phyloP scores from a whole-genome alignment of 1,140 invertebrate genomes.

The Drosophila serrata region DNA sequence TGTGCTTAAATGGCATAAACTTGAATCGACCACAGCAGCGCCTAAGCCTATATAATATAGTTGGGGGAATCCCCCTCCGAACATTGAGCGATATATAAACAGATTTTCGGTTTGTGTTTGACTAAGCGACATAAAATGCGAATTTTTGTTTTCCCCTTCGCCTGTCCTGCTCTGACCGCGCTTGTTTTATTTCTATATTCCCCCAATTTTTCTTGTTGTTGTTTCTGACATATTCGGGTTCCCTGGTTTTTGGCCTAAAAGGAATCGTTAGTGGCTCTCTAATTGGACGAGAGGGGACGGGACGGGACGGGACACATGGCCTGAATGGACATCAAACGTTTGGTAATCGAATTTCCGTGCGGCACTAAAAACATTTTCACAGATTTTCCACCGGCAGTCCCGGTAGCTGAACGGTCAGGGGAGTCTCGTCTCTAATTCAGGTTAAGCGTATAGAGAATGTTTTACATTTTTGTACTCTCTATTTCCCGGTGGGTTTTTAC shows the following conservation, averaged over 20 bases:
- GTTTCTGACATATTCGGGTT: conserved; percentile 14
- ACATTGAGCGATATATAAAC: conserved; percentile 63
- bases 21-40: conserved; percentile 33
- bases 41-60: conserved; percentile 36
- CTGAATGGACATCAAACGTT: conserved; percentile 41
- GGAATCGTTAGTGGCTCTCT: conserved; percentile 51
- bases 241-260: conserved; percentile 30
- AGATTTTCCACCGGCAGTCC: conserved; percentile 32
- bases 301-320: not conserved
- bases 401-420: conserved; percentile 1
- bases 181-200: conserved; percentile 16
- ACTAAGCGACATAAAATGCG: conserved; percentile 60
- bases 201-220: not conserved
- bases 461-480: conserved; percentile 32
- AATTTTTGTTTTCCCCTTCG: conserved; percentile 35
- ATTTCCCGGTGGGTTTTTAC: not conserved
- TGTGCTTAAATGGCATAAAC: conserved; percentile 78
- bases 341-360: conserved; percentile 44
- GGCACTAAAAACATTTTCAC: conserved; percentile 50
- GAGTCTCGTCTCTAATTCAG: conserved; percentile 4
- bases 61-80: conserved; percentile 5
- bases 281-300: conserved; percentile 21
- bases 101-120: conserved; percentile 65
- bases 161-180: conserved; percentile 4
- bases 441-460: conserved; percentile 9